Evolutionary conservation across 37 sponge, comb jelly and placozoan genomes (phyloP).

Genomic region (Beroe ovata): DNA sequence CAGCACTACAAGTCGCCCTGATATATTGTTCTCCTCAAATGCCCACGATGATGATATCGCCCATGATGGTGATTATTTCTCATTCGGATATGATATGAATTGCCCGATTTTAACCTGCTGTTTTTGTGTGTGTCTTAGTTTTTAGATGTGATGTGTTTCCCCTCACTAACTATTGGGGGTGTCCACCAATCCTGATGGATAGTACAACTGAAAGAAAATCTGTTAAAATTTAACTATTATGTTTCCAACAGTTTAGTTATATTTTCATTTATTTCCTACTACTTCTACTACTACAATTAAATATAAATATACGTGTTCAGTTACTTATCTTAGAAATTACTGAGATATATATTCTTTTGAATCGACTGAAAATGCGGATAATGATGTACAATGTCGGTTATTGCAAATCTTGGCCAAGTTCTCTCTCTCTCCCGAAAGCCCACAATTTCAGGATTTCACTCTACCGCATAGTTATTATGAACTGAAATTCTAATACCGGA

Average conservation of each 20-base stretch:
- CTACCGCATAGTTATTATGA: too few species aligned
- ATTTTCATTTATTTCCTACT: background rate
- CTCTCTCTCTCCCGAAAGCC: too few species aligned
- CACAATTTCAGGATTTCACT: too few species aligned
- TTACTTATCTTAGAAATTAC: background rate
- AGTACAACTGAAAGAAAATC: background rate
- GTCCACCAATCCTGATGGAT: background rate
- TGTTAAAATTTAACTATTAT: background rate
- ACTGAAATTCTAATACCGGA: too few species aligned
- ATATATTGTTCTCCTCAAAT: background rate
- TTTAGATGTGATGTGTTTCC: background rate
- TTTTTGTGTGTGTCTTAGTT: background rate
- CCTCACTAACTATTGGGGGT: background rate
- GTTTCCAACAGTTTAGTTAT: background rate
- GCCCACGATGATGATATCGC: background rate
- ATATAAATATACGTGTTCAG: background rate
- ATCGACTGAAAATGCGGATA: too few species aligned
- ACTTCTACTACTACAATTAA: background rate
- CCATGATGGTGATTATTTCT: background rate
- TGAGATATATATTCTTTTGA: too few species aligned
- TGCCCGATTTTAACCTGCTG: background rate
- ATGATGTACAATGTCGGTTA: too few species aligned
- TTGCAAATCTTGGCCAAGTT: too few species aligned
- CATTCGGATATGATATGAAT: background rate
- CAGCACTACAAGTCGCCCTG: too few species aligned